Base-by-base conservation (phyloP, 2,888 invertebrate species). In the Torymus tubicola region DNA sequence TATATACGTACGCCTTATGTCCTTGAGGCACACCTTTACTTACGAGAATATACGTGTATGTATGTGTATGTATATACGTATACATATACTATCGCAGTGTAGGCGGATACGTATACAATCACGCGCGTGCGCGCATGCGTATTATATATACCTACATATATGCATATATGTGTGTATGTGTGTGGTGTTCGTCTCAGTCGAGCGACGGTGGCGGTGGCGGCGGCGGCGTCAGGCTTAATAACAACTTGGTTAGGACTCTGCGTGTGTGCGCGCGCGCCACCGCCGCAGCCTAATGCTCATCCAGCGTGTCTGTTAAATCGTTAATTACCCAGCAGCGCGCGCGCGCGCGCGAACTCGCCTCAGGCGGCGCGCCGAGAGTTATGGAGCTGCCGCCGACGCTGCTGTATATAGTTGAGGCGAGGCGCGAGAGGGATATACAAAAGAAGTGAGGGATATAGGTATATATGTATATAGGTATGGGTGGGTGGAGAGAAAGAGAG, bases 301-400 rank as follows among this genome's bases (percentile, higher is more conserved):
- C 83, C 85, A 84, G 85, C 86, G 86, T 85, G 87, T 87, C 87
- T 86, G 87, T 88, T 88, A 88, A 89, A 89, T 89, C 87, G 87
- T 86, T 88, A 89, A 90, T 89, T 89, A 87, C 85, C 84, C 85
- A 65, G 61, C 55, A 2, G 18, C 53, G 24, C 73, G 77, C 71
- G 61, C 64, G 16, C 4, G 18, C 53, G 24, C 73, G 77, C 71
- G 61, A 67, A 42, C 16, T 31, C 24, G 57, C 31, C 24, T 55
- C 13, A 16, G 14, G 21, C 75, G 14, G 21, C 75, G 42, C 42
- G 42, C 42, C 42, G 42, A 42, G 42, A 42, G 42, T 42, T 42
- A 42, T 42, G 42, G 42, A 42, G 42, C 42, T 42, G 42, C 42
- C 8, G 42, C 42, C 42, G 42, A 21, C 21, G 2, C 21, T 21